Percentiles rank a stretch among this genome's conserved stretches.
These are phyloP conservation scores for Rhopalosiphum padi DNA, from an alignment of 1,140 invertebrate species.

Conservation along the genomic window DNA sequence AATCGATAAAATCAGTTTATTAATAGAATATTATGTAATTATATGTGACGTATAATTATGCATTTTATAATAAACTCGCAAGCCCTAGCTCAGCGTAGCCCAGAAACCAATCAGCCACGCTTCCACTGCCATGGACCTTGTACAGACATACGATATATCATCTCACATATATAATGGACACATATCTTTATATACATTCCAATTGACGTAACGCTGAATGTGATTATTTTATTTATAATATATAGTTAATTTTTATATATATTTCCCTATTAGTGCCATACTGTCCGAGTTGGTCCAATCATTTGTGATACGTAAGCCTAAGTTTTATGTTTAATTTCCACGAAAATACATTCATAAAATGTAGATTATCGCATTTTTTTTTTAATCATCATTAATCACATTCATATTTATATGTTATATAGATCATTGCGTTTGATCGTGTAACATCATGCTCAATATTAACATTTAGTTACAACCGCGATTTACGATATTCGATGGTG, in stretches of 20 bases:
- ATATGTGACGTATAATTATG: not conserved
- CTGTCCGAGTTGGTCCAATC: slow-evolving; percentile 49
- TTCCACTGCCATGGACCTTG: slow-evolving; percentile 53
- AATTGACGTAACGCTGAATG: not conserved
- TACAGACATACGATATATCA: slow-evolving; percentile 36
- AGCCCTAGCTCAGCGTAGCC: not conserved
- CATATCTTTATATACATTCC: slow-evolving; percentile 46
- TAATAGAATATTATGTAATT: not conserved
- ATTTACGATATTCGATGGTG: not conserved
- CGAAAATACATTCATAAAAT: not conserved
- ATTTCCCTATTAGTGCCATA: slow-evolving; percentile 47
- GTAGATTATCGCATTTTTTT: not conserved
- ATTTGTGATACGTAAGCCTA: slow-evolving; percentile 53
- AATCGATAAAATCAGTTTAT: not conserved
- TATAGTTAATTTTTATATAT: not conserved
- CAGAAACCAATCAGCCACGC: slow-evolving; percentile 49
- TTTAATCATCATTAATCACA: not conserved
- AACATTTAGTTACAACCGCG: not conserved
- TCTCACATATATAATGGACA: slow-evolving; percentile 7
- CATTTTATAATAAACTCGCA: not conserved
- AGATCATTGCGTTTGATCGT: not conserved
- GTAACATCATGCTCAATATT: slow-evolving; percentile 15
- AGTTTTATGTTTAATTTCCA: slow-evolving; percentile 21
- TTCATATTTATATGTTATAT: not conserved
- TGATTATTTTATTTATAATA: slow-evolving; percentile 18